Evolutionary conservation across 92 coral and sea anemone species (phyloP), one percentile per base, ranked within the genome.

Genomic region (Actinernus sp.): DNA sequence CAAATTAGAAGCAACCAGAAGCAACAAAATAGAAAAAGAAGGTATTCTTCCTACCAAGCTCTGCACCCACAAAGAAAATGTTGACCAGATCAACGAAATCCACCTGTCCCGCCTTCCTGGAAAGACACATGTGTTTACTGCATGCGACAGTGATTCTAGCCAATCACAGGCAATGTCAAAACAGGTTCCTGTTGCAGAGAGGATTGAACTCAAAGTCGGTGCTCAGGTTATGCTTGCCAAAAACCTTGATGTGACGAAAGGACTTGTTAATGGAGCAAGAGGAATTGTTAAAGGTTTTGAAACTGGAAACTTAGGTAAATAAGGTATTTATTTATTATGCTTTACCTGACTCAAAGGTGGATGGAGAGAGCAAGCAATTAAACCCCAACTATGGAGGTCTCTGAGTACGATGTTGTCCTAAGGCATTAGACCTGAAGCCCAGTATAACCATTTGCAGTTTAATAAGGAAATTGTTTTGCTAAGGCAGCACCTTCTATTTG

Each of bases 201-300:
- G 60, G 30, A 47, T 95, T 28, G 97, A 91, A 69, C 78, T 95
- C 23, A 95, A 87, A 65, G 74, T 74, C 58, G 99, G 99, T 40
- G 95, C 99, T 47, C 99, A 95, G 89, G 98, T 94, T 31, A 88
- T 94, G 97, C 65, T 94, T 26, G 87, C 93, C 7, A 94, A 94
- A 78, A 94, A 94, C 68, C 79, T 94, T 46, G 88, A 94, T 83
- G 95, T 95, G 26, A 59, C 81, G 23, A 84, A 87, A 69, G 97
- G 99, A 44, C 85, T 95, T 10, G 99, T 95, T 1, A 95, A 95
- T 71, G 99, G 99, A 27, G 99, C 99, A 34, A 88, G 99, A 11
- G 99, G 99, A 11, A 73, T 95, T 18, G 68, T 95, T 21, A 71
- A 62, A 71, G 71, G 64, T 3, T 95, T 91, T 56, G 88, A 89